These are phyloP conservation scores for Drosophila colorata DNA, from an alignment of 2,888 invertebrate species.

Conservation along the genomic window DNA sequence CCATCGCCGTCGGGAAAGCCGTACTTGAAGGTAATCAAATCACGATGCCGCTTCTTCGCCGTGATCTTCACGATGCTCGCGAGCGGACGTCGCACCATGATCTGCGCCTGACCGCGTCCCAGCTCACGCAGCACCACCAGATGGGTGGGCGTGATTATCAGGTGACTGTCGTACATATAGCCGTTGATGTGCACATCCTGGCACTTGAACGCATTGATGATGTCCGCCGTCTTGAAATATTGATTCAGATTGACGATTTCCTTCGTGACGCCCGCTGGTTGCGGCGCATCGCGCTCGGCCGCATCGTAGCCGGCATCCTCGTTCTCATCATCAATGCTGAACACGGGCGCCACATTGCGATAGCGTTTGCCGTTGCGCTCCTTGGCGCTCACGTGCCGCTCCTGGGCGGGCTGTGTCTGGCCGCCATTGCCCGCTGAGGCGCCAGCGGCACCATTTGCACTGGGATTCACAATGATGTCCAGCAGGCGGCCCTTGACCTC, in stretches of 20 bases:
- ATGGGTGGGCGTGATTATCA: conserved; percentile 94
- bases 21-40: conserved; percentile 98
- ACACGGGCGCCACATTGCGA: conserved; percentile 95
- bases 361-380: conserved; percentile 95
- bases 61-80: conserved; percentile 98
- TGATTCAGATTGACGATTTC: conserved; percentile 93
- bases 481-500: conserved; percentile 96
- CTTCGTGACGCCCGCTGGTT: conserved; percentile 88
- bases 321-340: conserved; percentile 96
- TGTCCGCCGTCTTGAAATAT: conserved; percentile 93
- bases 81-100: conserved; percentile 94
- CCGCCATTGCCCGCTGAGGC: conserved; percentile 38
- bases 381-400: conserved; percentile 93
- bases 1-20: conserved; percentile 93
- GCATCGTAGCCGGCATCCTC: conserved; percentile 85
- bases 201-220: conserved; percentile 95
- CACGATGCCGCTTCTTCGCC: conserved; percentile 97
- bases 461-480: conserved; percentile 96
- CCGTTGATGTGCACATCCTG: conserved; percentile 96
- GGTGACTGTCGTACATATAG: conserved; percentile 94
- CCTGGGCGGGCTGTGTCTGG: conserved; percentile 83
- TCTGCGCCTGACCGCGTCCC: conserved; percentile 90
- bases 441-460: conserved; percentile 52
- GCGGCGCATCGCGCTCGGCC: conserved; percentile 79
- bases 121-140: conserved; percentile 94